phyloP scores from a whole-genome alignment of 2,113 vertebrate genomes.

The Atlantisia rogersi region DNA sequence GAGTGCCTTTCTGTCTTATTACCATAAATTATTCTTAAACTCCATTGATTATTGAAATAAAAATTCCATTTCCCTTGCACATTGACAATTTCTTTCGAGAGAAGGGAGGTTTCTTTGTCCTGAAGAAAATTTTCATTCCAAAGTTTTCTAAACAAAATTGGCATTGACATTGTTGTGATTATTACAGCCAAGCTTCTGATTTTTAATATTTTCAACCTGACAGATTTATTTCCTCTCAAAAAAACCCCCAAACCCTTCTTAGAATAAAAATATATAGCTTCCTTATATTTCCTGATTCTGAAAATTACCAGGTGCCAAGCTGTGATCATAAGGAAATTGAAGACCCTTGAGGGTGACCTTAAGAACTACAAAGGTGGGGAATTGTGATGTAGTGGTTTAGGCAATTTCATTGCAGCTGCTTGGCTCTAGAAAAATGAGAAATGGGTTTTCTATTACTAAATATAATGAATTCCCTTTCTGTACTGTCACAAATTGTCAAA shows the following conservation, averaged over 20 bases:
- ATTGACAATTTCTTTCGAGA: background rate
- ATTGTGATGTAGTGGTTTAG: conserved; percentile 71
- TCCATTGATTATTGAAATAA: conserved; percentile 72
- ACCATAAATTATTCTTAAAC: conserved; percentile 62
- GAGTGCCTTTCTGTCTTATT: conserved; percentile 7
- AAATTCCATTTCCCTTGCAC: conserved; percentile 56
- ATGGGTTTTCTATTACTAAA: conserved; percentile 83
- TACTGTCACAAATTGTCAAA: conserved; percentile 83
- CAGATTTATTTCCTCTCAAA: conserved; percentile 80
- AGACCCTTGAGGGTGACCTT: conserved; percentile 75
- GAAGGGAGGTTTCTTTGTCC: background rate
- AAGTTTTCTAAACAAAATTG: conserved; percentile 63
- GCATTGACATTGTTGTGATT: conserved; percentile 72
- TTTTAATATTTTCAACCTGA: conserved; percentile 82
- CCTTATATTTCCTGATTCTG: conserved; percentile 69
- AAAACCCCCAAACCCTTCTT: conserved; percentile 62
- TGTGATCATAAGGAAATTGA: conserved; percentile 76
- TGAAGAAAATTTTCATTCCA: conserved; percentile 25
- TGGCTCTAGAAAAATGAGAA: conserved; percentile 77
- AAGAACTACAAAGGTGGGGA: conserved; percentile 66
- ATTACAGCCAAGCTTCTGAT: conserved; percentile 77
- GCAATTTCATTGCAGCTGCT: conserved; percentile 75
- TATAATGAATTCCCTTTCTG: conserved; percentile 82
- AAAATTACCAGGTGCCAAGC: conserved; percentile 77
- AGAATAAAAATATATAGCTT: conserved; percentile 69